phyloP scores from a whole-genome alignment of 2,888 invertebrate genomes.

The Hyposoter dolosus region DNA sequence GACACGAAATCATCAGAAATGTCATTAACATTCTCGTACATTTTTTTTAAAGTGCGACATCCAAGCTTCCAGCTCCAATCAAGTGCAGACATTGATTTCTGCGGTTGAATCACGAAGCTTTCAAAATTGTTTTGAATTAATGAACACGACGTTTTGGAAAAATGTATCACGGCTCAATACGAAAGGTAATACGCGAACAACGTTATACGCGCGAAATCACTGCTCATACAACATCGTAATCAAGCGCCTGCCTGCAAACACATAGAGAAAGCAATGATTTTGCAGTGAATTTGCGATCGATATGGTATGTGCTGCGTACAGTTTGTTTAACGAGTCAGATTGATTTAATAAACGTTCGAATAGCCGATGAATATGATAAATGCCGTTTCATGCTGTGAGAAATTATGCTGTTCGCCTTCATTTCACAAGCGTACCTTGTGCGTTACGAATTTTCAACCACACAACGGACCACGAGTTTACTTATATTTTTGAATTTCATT shows the following conservation, averaged over 20 bases:
- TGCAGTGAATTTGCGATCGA: slow-evolving; percentile 43
- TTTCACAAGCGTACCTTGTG: neutral
- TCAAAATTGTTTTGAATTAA: neutral
- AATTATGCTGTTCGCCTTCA: slow-evolving; percentile 12
- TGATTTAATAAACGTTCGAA: slow-evolving; percentile 36
- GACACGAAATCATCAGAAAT: neutral
- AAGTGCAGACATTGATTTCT: neutral
- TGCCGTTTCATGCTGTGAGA: slow-evolving; percentile 2
- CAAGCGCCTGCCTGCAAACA: neutral
- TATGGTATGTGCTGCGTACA: neutral
- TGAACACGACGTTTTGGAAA: neutral
- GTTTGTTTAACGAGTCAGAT: slow-evolving; percentile 41
- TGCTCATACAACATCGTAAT: slow-evolving; percentile 8
- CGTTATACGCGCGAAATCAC: slow-evolving; percentile 13
- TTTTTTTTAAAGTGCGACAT: neutral
- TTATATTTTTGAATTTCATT: slow-evolving; percentile 13
- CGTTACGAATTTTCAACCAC: neutral
- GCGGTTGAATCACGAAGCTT: neutral
- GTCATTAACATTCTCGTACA: neutral
- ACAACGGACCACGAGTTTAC: neutral
- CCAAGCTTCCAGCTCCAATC: neutral
- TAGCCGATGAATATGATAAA: slow-evolving; percentile 12
- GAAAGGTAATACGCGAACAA: neutral
- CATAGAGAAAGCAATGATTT: slow-evolving; percentile 28
- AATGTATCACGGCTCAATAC: neutral